These are phyloP conservation scores for Toxotes jaculatrix DNA, from an alignment of 2,113 vertebrate genomes.

Conservation along the genomic window DNA sequence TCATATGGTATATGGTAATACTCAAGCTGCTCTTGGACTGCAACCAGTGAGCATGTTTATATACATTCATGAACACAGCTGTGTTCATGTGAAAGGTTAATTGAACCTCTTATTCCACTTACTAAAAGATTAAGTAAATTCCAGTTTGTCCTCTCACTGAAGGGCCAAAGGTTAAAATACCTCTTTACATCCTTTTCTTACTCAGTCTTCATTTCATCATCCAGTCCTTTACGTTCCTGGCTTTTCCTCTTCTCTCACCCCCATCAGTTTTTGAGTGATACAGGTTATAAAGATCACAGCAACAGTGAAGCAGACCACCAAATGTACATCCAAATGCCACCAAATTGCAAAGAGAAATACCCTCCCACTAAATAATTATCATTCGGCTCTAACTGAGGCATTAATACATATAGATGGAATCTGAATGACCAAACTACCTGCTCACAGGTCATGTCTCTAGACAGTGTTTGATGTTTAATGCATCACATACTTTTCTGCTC, in stretches of 20 bases:
- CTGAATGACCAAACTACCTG: constrained; percentile 1
- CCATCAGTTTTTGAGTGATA: not conserved
- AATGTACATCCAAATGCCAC: not conserved
- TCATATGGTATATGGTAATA: constrained; percentile 12
- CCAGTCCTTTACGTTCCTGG: not conserved
- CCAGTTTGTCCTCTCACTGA: not conserved
- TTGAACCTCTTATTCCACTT: constrained; percentile 4
- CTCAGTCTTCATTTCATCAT: not conserved
- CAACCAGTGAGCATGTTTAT: constrained; percentile 17
- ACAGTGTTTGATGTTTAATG: not conserved
- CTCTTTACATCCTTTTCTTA: not conserved
- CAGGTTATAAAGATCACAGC: not conserved
- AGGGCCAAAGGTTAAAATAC: not conserved
- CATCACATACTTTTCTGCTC: too few relatives aligned
- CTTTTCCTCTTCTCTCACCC: not conserved
- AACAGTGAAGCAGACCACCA: not conserved
- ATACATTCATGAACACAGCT: constrained; percentile 28
- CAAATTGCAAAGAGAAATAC: not conserved
- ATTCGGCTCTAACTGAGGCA: not conserved
- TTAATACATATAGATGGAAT: constrained; percentile 2
- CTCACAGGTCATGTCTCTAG: not conserved
- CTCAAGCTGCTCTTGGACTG: constrained; percentile 16
- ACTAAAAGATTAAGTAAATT: constrained; percentile 1
- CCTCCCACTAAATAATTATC: not conserved
- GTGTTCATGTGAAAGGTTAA: constrained; percentile 45